phyloP scores from a whole-genome alignment of 2,888 invertebrate genomes.

The Drosophila pegasa region DNA sequence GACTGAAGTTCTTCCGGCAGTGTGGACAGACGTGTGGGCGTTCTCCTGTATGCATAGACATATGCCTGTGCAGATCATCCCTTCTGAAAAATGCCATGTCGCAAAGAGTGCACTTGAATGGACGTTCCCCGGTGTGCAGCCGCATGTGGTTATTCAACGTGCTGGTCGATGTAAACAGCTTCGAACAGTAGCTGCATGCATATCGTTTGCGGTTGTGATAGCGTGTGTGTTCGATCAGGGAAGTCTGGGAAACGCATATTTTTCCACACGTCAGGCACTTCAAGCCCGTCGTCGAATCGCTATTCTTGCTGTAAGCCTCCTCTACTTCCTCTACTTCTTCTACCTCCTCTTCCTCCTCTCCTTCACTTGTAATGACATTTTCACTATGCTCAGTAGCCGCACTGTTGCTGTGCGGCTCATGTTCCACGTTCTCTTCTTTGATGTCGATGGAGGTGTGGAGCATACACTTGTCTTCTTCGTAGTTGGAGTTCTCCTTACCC shows the following conservation, averaged over 20 bases:
- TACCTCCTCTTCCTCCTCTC: background rate
- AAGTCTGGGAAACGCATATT: background rate
- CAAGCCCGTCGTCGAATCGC: background rate
- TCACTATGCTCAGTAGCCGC: background rate
- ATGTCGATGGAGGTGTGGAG: background rate
- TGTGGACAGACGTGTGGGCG: background rate
- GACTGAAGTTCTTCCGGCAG: background rate
- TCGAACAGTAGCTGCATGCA: constrained; percentile 5
- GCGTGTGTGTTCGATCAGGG: background rate
- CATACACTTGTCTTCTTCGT: background rate
- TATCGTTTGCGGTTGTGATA: background rate
- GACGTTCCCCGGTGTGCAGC: constrained; percentile 13
- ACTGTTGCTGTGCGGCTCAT: background rate
- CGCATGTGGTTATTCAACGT: background rate
- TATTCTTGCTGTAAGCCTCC: background rate
- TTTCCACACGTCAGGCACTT: background rate
- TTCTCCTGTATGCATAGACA: constrained; percentile 1
- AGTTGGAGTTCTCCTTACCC: background rate
- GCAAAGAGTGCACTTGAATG: constrained; percentile 8
- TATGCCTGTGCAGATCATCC: background rate
- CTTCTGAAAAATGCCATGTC: background rate
- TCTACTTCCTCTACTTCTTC: too few relatives aligned
- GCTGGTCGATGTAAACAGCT: background rate
- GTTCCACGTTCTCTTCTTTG: background rate
- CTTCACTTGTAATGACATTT: background rate